A percentile compares a stretch with the other conserved stretches of the same genome.
These are phyloP conservation scores for Standfussiana lucernea DNA, from an alignment of 2,888 invertebrate species.

Conservation along the genomic window DNA sequence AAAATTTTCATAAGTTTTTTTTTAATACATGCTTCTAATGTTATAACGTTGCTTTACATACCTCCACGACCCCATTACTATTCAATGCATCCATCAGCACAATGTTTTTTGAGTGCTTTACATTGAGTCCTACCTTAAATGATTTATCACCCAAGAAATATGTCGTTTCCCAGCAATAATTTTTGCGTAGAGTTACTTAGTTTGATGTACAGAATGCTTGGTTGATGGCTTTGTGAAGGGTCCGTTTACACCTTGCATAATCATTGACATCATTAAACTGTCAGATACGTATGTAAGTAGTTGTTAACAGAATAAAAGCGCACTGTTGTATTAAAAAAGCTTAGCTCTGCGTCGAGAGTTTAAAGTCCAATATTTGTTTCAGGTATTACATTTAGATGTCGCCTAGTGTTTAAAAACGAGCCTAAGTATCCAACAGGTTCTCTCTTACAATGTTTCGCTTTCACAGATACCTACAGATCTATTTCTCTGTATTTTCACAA, in stretches of 20 bases:
- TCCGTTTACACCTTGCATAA: neutral
- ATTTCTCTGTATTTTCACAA: constrained; percentile 20
- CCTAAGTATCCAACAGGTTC: neutral
- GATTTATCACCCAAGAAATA: too few species aligned
- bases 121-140: too few species aligned
- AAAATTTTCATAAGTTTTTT: too few species aligned
- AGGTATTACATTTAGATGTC: neutral
- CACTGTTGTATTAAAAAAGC: neutral
- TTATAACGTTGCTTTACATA: too few species aligned
- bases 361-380: neutral
- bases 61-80: too few species aligned
- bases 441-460: neutral
- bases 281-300: neutral
- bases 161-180: too few species aligned
- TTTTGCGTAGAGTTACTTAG: too few species aligned
- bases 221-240: too few species aligned
- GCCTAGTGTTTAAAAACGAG: neutral
- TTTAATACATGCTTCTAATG: too few species aligned
- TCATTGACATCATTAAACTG: neutral
- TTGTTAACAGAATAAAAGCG: neutral
- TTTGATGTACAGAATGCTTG: too few species aligned
- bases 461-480: neutral
- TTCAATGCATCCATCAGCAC: too few species aligned
- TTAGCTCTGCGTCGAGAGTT: neutral
- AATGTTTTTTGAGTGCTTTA: too few species aligned